Evolutionary conservation across 2,113 vertebrate genomes (phyloP).

Genomic region (Guaruba guarouba): DNA sequence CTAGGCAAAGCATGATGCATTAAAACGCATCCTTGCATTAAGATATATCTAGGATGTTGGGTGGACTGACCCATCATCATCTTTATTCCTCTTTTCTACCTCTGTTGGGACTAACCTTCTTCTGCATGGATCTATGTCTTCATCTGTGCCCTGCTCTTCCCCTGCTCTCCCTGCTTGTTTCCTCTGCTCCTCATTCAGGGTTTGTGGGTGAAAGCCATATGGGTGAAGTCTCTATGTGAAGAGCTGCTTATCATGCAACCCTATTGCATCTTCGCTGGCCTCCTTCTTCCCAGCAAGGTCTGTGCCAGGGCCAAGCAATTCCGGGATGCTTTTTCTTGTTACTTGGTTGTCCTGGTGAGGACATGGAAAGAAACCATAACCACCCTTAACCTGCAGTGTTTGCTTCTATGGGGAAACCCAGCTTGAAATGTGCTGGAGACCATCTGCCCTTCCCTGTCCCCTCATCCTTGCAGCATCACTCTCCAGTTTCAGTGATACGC

Average conservation of each 20-base stretch:
- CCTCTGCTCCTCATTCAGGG: not conserved
- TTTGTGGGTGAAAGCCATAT: not conserved
- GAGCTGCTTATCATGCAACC: not conserved
- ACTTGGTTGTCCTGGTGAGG: not conserved
- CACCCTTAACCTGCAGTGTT: not conserved
- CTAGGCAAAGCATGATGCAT: not conserved
- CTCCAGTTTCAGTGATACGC: not conserved
- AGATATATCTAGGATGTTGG: not conserved
- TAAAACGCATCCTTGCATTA: not conserved
- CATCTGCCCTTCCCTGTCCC: not conserved
- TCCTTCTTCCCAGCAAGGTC: not conserved
- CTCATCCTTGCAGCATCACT: not conserved
- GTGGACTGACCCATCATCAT: not conserved
- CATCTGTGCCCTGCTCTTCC: not conserved
- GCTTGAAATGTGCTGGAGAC: not conserved
- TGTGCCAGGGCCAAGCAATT: not conserved
- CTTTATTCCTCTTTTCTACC: not conserved
- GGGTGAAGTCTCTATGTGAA: not conserved
- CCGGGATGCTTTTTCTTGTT: not conserved
- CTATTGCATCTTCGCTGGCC: rapidly evolving
- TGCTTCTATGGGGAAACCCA: not conserved
- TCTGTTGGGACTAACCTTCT: not conserved
- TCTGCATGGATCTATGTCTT: not conserved
- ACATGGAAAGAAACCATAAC: not conserved
- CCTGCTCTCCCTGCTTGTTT: not conserved